Conservation (phyloP, 2,888 invertebrate genomes). For the Cephonodes hylas region DNA sequence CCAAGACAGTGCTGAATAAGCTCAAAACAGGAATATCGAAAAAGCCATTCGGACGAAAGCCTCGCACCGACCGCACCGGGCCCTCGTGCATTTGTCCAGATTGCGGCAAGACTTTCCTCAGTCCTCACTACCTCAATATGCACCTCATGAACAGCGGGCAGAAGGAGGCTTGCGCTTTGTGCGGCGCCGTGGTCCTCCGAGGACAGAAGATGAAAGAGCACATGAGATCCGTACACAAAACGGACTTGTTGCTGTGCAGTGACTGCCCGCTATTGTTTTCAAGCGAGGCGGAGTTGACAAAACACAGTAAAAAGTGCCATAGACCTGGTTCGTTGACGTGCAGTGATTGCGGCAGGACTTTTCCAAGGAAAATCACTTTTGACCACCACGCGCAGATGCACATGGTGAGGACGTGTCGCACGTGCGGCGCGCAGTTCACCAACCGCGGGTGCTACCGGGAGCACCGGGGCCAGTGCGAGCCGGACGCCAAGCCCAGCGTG, state of each 20-base stretch:
- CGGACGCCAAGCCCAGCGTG: slow-evolving; percentile 58
- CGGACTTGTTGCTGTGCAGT: slow-evolving; percentile 41
- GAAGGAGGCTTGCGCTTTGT: slow-evolving; percentile 60
- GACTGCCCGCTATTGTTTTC: slow-evolving; percentile 56
- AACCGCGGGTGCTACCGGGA: slow-evolving; percentile 66
- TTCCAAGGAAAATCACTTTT: slow-evolving; percentile 51
- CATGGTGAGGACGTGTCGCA: slow-evolving; percentile 59
- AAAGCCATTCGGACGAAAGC: slow-evolving; percentile 34
- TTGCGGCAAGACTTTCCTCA: slow-evolving; percentile 58
- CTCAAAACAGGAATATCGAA: slow-evolving; percentile 41
- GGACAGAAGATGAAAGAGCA: slow-evolving; percentile 58
- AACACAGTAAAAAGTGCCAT: slow-evolving; percentile 52
- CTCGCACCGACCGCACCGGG: slow-evolving; percentile 42
- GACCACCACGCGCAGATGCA: slow-evolving; percentile 68
- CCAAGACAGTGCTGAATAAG: slow-evolving; percentile 44
- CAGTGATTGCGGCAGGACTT: slow-evolving; percentile 59
- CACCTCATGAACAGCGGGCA: slow-evolving; percentile 67
- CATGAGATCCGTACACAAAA: slow-evolving; percentile 43
- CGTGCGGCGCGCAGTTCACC: slow-evolving; percentile 61
- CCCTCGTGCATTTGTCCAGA: slow-evolving; percentile 56
- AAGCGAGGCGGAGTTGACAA: slow-evolving; percentile 38
- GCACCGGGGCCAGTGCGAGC: slow-evolving; percentile 64
- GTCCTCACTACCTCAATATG: slow-evolving; percentile 55
- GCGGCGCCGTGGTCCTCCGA: slow-evolving; percentile 48
- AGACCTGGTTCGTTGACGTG: slow-evolving; percentile 51